A percentile compares a stretch with the other conserved stretches of the same genome.
Evolutionary conservation across 1,140 invertebrate species (phyloP).

Genomic region (Oreohelix idahoensis): DNA sequence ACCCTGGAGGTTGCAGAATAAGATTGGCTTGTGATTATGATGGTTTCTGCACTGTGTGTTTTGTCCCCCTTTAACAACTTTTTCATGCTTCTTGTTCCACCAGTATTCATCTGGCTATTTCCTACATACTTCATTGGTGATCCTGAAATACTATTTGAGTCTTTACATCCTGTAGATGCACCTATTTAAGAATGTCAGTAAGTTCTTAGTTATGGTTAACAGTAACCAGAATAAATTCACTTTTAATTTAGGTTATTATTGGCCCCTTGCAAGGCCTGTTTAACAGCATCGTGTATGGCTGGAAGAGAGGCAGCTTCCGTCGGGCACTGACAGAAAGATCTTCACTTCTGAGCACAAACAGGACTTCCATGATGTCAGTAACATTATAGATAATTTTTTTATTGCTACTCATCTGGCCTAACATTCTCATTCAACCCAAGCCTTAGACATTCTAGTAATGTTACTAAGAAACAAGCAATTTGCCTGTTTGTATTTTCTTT

Average conservation of each 20-base stretch:
- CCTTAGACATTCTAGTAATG: neutral
- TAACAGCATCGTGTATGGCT: slow-evolving; percentile 55
- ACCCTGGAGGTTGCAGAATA: no score
- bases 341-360: slow-evolving; percentile 41
- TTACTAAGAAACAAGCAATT: neutral
- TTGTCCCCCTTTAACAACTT: no score
- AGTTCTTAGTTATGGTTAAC: no score
- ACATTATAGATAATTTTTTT: slow-evolving; percentile 11
- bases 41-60: no score
- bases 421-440: neutral
- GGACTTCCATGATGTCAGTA: slow-evolving; percentile 34
- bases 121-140: no score
- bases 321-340: slow-evolving; percentile 44
- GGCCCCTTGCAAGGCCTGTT: slow-evolving; percentile 52
- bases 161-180: no score
- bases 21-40: no score
- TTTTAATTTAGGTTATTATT: slow-evolving; percentile 44
- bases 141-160: no score
- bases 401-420: neutral
- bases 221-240: neutral
- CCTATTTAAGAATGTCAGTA: no score
- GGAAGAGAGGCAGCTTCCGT: slow-evolving; percentile 50
- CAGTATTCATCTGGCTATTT: no score
- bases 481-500: neutral
- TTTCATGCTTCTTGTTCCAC: no score